Conservation (phyloP, 2,888 invertebrate genomes). For the Sphaerophoria taeniata region DNA sequence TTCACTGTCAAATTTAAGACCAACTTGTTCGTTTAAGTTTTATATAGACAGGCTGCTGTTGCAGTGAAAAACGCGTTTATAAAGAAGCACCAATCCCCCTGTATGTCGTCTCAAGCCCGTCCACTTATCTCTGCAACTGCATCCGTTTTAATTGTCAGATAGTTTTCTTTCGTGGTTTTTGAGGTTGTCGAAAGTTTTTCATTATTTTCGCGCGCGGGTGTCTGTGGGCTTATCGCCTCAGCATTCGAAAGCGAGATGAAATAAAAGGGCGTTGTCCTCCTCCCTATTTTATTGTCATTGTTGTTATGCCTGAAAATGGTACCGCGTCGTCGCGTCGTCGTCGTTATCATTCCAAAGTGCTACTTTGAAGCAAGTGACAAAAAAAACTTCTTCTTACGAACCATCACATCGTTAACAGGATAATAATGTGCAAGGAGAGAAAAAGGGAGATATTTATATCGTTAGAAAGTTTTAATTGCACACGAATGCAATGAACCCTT, state of each 20-base stretch:
- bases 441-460: neutral
- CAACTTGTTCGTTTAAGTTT: conserved; percentile 60
- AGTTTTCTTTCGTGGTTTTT: conserved; percentile 15
- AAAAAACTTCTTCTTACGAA: neutral
- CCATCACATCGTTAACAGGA: neutral
- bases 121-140: neutral
- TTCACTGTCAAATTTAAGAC: conserved; percentile 2
- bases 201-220: neutral
- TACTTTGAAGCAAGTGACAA: conserved; percentile 2
- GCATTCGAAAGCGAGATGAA: neutral
- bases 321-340: neutral
- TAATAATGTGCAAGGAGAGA: neutral
- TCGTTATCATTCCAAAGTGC: no score
- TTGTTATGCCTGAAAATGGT: conserved; percentile 28
- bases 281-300: conserved; percentile 14
- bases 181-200: neutral
- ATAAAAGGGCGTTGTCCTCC: conserved; percentile 30
- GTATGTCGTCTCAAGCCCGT: no score
- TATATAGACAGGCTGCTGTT: neutral
- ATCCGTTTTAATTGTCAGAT: conserved; percentile 27
- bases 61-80: conserved; percentile 19
- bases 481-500: conserved; percentile 26
- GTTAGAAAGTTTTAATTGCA: conserved; percentile 28
- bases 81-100: neutral
- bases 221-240: neutral